These are phyloP conservation scores for Phania funesta DNA, from an alignment of 2,888 invertebrate genomes.

Conservation along the genomic window DNA sequence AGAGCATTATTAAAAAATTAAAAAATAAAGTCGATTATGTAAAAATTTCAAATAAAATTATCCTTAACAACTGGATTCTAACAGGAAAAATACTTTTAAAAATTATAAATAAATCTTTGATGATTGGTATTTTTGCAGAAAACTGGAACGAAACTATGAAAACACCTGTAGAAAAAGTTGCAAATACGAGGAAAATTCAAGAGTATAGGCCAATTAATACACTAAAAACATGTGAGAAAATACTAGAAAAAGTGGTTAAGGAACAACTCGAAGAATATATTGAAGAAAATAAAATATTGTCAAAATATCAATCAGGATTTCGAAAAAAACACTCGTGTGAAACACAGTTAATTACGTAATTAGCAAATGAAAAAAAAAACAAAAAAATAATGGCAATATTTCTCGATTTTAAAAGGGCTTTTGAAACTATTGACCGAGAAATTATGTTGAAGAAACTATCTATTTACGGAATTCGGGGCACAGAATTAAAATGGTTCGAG, in stretches of 20 bases:
- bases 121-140: neutral
- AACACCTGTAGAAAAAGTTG: conserved; percentile 8
- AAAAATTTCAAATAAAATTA: neutral
- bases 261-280: too few relatives aligned
- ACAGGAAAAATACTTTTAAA: too few relatives aligned
- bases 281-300: conserved; percentile 18
- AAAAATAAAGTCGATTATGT: neutral
- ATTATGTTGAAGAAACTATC: conserved; percentile 11
- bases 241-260: conserved; percentile 11
- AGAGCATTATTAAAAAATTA: neutral
- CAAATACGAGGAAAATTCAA: neutral
- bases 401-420: conserved; percentile 38
- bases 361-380: conserved; percentile 31
- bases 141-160: conserved; percentile 37
- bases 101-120: neutral
- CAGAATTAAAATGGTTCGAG: neutral
- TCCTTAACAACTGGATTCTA: neutral
- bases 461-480: neutral
- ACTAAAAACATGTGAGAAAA: neutral
- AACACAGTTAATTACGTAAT: conserved; percentile 18
- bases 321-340: neutral
- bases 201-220: conserved; percentile 11
- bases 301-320: conserved; percentile 17
- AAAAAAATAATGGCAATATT: conserved; percentile 30
- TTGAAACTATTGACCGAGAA: conserved; percentile 24